Base-by-base conservation (phyloP, 2,888 invertebrate species). In the Leptinotarsa juncta region DNA sequence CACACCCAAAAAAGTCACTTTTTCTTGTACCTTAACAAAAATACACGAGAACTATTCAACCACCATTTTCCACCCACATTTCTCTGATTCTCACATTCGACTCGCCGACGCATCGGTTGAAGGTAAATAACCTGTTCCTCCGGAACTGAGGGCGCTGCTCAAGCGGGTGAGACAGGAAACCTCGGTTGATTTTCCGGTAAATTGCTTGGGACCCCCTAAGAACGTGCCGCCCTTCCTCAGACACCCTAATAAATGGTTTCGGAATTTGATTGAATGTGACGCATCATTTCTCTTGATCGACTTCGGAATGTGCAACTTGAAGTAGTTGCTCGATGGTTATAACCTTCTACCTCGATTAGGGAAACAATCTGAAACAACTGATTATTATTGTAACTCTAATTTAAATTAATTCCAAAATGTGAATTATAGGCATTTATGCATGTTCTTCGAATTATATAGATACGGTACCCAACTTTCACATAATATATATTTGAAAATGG, bases 141-240 rank as follows among this genome's bases (percentile, higher is more conserved):
- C 57, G 57, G 57, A 57, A 57, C 12, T 57, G 14, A 57, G 57
- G 23, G 57, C 23, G 23, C 57, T 23, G 57, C 57, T 57, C 57
- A 20, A 16, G 26, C 57, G 57, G 16, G 57, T 57, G 14, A 57
- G 57, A 57, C 57, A 57, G 57, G 57, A 57, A 57, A 57, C 57
- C 23, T 57, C 57, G 57, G 57, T 57, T 57, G 57, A 57, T 57
- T 57, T 57, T 57, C 57, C 23, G 57, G 57, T 57, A 57, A 57
- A 57, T 57, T 57, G 15, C 57, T 20, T 23, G 23, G 14, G 23
- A 57, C 57, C 23, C 57, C 57, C 4, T 23, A 15, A 57, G 57
- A 57, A 57, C 57, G 57, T 57, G 57, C 20, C 57, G 57, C 14
- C 57, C 26, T 51, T 12, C 16, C 14, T 3, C 18, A 55, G 20